A percentile compares a stretch with the other conserved stretches of the same genome.
Evolutionary conservation across 1,140 invertebrate species (phyloP).

Genomic region (Zophobas atratus): DNA sequence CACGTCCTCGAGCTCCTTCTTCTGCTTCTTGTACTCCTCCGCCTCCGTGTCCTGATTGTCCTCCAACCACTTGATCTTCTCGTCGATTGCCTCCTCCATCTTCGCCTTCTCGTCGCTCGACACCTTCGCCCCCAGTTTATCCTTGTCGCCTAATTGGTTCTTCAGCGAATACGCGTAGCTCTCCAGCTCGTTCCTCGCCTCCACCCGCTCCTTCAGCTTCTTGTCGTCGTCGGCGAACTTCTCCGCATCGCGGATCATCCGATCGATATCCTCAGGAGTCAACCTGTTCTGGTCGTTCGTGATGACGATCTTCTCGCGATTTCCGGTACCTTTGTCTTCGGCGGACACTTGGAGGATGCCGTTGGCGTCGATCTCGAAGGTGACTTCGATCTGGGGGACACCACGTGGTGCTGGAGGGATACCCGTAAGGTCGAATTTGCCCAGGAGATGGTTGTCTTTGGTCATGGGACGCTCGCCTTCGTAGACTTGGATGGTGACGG

Average conservation of each 20-base stretch:
- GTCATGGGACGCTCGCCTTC: constrained; percentile 99
- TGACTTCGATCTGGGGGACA: constrained; percentile 99
- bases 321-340: constrained; percentile 98
- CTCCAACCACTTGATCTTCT: constrained; percentile 98
- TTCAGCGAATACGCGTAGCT: constrained; percentile 98
- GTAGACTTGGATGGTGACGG: constrained; percentile 98
- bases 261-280: constrained; percentile 97
- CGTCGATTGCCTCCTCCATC: constrained; percentile 96
- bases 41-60: constrained; percentile 94
- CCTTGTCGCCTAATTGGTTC: constrained; percentile 97
- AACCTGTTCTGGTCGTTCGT: constrained; percentile 98
- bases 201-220: constrained; percentile 96
- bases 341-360: constrained; percentile 94
- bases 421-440: constrained; percentile 97
- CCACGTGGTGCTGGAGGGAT: constrained; percentile 98
- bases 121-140: constrained; percentile 96
- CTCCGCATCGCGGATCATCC: constrained; percentile 99
- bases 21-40: constrained; percentile 96
- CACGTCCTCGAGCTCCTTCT: constrained; percentile 96
- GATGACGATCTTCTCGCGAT: constrained; percentile 98
- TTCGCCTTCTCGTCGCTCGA: constrained; percentile 94
- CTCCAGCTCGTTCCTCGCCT: constrained; percentile 95
- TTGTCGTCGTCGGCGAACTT: constrained; percentile 99
- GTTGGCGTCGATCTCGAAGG: constrained; percentile 99
- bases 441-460: constrained; percentile 98